phyloP scores from a whole-genome alignment of 2,888 invertebrate genomes.

The Willowsia nigromaculata region DNA sequence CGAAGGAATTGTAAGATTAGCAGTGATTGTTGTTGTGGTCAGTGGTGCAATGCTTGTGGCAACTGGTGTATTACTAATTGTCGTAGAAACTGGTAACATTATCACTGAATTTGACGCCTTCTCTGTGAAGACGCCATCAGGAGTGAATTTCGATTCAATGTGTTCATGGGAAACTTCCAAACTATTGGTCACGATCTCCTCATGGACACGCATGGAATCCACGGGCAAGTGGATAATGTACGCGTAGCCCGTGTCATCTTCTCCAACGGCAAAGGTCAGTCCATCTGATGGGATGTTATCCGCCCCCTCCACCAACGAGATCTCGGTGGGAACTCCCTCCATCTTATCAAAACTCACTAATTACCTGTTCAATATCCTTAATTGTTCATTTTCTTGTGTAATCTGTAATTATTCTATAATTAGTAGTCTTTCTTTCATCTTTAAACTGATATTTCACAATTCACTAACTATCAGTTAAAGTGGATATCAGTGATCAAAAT shows the following conservation, averaged over 20 bases:
- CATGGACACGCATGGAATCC: background rate
- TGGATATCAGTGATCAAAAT: too few species aligned
- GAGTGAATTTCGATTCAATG: background rate
- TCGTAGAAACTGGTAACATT: background rate
- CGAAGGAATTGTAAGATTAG: background rate
- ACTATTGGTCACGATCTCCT: background rate
- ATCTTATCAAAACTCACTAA: background rate
- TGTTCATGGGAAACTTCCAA: background rate
- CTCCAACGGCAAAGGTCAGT: background rate
- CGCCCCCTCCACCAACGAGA: background rate
- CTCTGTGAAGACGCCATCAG: background rate
- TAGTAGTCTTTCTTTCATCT: too few species aligned
- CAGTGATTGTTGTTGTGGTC: background rate
- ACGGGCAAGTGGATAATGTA: conserved; percentile 13
- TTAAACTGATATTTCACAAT: background rate
- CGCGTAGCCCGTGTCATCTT: background rate
- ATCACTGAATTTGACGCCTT: background rate
- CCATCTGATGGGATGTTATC: background rate
- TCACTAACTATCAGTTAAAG: too few species aligned
- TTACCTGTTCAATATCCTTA: too few species aligned
- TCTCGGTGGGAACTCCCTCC: background rate
- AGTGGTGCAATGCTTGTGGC: background rate
- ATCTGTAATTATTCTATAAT: background rate
- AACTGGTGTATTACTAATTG: background rate
- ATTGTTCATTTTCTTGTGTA: background rate